Evolutionary conservation across 2,888 invertebrate genomes (phyloP).

Genomic region (Eilema caniola): DNA sequence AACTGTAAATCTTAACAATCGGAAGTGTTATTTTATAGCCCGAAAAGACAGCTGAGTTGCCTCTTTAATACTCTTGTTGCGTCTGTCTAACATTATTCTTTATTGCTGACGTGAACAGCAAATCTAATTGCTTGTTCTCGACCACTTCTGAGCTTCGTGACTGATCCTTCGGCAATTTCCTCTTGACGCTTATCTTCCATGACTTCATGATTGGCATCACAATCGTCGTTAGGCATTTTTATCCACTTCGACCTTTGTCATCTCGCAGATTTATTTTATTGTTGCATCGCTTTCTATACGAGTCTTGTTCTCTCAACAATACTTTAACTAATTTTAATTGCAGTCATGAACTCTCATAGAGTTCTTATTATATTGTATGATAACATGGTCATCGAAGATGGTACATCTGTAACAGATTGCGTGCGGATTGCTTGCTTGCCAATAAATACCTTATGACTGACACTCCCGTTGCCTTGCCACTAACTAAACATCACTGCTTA

Average conservation of each 20-base stretch:
- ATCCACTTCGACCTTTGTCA: conserved; percentile 51
- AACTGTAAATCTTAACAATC: not conserved
- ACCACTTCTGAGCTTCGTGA: conserved; percentile 67
- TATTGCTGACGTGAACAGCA: conserved; percentile 67
- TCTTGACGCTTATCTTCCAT: conserved; percentile 63
- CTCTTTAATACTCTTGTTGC: conserved; percentile 66
- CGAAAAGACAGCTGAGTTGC: conserved; percentile 15
- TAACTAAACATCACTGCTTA: conserved; percentile 85
- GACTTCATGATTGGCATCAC: conserved; percentile 66
- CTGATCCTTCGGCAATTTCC: conserved; percentile 62
- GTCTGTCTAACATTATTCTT: conserved; percentile 66
- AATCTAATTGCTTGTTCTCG: conserved; percentile 73
- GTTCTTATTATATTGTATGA: conserved; percentile 38
- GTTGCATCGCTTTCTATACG: conserved; percentile 40
- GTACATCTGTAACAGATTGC: conserved; percentile 48
- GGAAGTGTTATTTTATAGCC: not conserved
- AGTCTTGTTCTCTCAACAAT: conserved; percentile 48
- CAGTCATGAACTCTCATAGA: conserved; percentile 23
- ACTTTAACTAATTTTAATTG: conserved; percentile 48
- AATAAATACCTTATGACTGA: conserved; percentile 70
- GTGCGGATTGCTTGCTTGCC: conserved; percentile 80
- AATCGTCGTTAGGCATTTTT: conserved; percentile 64
- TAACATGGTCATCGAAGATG: conserved; percentile 39
- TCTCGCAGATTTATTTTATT: conserved; percentile 49
- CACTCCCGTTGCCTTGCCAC: conserved; percentile 84